Conservation (phyloP, 1,140 invertebrate genomes). For the Galendromus occidentalis region DNA sequence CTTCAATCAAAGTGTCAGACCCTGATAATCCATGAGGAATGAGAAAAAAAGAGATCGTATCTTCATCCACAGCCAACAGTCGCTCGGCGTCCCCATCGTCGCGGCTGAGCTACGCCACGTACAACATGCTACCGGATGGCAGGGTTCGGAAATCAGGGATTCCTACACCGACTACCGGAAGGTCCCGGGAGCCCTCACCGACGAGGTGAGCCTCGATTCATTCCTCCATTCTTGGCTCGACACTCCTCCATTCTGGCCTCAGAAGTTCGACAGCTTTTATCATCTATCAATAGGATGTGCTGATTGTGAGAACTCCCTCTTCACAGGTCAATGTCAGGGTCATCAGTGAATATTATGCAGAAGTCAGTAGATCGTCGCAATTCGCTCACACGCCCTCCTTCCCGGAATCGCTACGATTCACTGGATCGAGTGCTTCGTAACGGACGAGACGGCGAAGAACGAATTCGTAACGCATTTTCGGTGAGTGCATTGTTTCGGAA, state of each 20-base stretch:
- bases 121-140: conserved; percentile 21
- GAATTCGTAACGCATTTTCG: background rate
- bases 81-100: conserved; percentile 69
- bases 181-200: background rate
- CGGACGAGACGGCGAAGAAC: background rate
- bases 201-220: background rate
- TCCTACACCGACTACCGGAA: conserved; percentile 34
- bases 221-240: too few species aligned
- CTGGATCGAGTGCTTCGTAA: background rate
- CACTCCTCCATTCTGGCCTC: too few species aligned
- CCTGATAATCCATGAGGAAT: too few species aligned
- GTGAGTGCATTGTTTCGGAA: background rate
- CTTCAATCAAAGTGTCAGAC: background rate
- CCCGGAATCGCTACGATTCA: background rate
- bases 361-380: too few species aligned
- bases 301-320: too few species aligned
- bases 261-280: too few species aligned
- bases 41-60: background rate
- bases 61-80: conserved; percentile 42
- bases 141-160: conserved; percentile 36
- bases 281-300: too few species aligned
- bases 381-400: too few species aligned
- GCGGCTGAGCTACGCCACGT: conserved; percentile 47
- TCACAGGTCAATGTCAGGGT: too few species aligned
- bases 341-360: too few species aligned